These are phyloP conservation scores for Eupsittula cactorum DNA, from an alignment of 2,113 vertebrate species.

Conservation along the genomic window DNA sequence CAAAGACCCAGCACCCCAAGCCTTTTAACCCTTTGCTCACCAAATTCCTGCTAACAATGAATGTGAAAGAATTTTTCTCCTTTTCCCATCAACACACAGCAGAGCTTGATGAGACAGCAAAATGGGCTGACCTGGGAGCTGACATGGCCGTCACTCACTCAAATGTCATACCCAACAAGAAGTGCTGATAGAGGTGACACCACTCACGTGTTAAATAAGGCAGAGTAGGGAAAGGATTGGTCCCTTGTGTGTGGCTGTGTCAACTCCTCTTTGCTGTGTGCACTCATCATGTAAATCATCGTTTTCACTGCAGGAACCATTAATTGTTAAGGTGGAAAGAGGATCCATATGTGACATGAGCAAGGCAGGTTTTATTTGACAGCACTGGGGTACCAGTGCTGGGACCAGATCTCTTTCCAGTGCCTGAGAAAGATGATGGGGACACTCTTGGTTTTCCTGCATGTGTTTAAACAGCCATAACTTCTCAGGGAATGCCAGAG, in stretches of 20 bases:
- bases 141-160: rapidly evolving
- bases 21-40: constrained; percentile 54
- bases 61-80: constrained; percentile 57
- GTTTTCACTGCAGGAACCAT: rapidly evolving
- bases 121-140: neutral
- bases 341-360: neutral
- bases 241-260: neutral
- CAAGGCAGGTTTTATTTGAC: neutral
- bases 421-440: neutral
- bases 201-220: neutral
- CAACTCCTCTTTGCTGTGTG: neutral
- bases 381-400: neutral
- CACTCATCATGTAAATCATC: rapidly evolving
- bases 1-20: constrained; percentile 16
- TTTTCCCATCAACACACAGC: rapidly evolving
- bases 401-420: neutral
- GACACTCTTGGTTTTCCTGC: neutral
- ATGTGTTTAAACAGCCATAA: rapidly evolving
- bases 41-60: neutral
- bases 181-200: neutral
- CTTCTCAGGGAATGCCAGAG: neutral
- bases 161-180: neutral
- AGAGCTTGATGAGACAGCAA: rapidly evolving
- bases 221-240: neutral
- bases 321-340: neutral